These are phyloP conservation scores for Catharus fuscescens DNA, from an alignment of 2,113 vertebrate genomes.

Conservation along the genomic window DNA sequence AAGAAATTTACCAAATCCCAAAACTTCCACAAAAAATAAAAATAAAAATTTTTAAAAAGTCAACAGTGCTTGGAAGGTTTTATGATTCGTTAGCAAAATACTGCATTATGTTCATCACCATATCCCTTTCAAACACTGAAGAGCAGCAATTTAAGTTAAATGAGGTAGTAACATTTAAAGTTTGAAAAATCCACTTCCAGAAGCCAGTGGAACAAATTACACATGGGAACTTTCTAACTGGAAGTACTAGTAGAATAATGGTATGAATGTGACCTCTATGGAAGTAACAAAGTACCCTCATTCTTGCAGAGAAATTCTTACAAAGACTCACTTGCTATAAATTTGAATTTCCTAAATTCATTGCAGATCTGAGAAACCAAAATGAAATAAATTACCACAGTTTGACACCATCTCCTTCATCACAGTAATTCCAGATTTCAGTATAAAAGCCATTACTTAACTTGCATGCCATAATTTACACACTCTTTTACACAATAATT, in stretches of 20 bases:
- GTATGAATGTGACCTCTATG: slow-evolving; percentile 38
- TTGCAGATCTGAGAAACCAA: slow-evolving; percentile 61
- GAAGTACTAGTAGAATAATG: slow-evolving; percentile 53
- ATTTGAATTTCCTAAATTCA: slow-evolving; percentile 65
- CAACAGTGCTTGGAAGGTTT: slow-evolving; percentile 12
- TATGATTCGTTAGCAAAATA: slow-evolving; percentile 50
- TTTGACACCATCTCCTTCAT: slow-evolving; percentile 63
- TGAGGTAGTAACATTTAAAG: slow-evolving; percentile 33
- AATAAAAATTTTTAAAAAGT: not conserved
- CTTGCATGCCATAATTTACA: slow-evolving; percentile 67
- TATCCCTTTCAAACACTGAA: slow-evolving; percentile 30
- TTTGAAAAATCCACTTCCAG: slow-evolving; percentile 53
- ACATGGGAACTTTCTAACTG: slow-evolving; percentile 38
- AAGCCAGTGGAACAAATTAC: slow-evolving; percentile 54
- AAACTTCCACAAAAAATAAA: not conserved
- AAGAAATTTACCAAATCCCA: slow-evolving; percentile 11
- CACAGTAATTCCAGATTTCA: slow-evolving; percentile 59
- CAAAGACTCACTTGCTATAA: slow-evolving; percentile 49
- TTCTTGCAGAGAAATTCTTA: slow-evolving; percentile 52
- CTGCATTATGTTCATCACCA: not conserved
- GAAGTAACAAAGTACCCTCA: slow-evolving; percentile 43
- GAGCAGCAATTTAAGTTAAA: slow-evolving; percentile 35
- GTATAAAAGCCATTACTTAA: slow-evolving; percentile 63
- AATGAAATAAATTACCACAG: slow-evolving; percentile 66
- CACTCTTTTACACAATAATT: slow-evolving; percentile 67